phyloP scores from a whole-genome alignment of 2,113 vertebrate species.

The Otocyon megalotis region DNA sequence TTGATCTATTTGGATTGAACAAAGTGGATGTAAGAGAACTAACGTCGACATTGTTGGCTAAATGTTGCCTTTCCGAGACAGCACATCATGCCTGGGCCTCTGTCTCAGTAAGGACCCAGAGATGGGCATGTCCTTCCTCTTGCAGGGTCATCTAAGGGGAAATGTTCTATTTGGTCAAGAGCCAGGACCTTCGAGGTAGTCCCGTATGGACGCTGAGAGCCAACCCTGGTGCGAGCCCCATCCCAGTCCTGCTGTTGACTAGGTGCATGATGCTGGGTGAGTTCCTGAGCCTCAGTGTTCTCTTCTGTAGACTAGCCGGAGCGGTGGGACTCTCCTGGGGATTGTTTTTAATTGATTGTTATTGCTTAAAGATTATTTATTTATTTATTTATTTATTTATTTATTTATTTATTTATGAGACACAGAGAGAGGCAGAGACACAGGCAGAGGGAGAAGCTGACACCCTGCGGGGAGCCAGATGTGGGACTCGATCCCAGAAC shows the following conservation, averaged over 20 bases:
- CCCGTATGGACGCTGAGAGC: fast-evolving
- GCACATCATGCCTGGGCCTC: background rate
- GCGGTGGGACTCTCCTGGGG: too few species aligned
- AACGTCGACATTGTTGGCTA: background rate
- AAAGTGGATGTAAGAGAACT: background rate
- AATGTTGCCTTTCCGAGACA: background rate
- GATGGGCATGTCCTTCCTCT: background rate
- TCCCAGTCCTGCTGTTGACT: background rate
- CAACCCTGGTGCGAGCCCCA: background rate
- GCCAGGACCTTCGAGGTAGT: background rate
- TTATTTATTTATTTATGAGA: background rate
- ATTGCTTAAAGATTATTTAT: background rate
- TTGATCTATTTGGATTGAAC: background rate
- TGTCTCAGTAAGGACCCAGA: background rate
- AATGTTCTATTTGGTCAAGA: fast-evolving
- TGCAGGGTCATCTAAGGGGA: background rate
- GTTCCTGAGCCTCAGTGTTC: background rate
- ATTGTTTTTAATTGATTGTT: background rate
- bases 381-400: background rate
- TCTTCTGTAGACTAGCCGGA: background rate
- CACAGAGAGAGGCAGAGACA: background rate
- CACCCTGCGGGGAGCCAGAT: background rate
- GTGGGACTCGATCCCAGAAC: background rate
- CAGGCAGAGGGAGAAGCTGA: background rate
- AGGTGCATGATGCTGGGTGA: background rate